phyloP scores from a whole-genome alignment of 2,888 invertebrate genomes.

The Eulithis testata region DNA sequence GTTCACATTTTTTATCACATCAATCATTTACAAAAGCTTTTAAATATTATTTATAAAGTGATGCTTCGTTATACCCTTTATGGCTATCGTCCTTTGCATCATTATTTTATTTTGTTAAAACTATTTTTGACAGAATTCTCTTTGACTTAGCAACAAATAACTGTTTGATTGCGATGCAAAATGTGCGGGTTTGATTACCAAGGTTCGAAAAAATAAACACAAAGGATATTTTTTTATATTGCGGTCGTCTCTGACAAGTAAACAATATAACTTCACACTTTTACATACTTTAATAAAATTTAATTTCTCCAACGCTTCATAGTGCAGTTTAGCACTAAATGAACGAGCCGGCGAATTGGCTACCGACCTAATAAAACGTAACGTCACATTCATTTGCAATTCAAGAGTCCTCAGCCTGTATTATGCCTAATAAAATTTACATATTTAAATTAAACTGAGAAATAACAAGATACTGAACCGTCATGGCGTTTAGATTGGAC shows the following conservation, averaged over 20 bases:
- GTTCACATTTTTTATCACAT: no score
- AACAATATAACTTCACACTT: neutral
- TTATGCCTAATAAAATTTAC: constrained; percentile 85
- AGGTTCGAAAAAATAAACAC: no score
- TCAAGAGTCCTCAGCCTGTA: constrained; percentile 81
- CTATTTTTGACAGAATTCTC: no score
- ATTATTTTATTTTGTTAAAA: no score
- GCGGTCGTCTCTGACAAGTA: neutral
- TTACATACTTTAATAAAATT: no score
- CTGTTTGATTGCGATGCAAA: no score
- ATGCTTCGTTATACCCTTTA: no score
- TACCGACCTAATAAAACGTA: constrained; percentile 82
- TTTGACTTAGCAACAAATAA: no score
- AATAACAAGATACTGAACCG: constrained; percentile 81
- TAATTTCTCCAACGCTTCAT: constrained; percentile 5
- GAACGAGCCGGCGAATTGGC: constrained; percentile 80
- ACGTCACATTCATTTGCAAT: constrained; percentile 84
- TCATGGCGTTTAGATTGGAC: constrained; percentile 68
- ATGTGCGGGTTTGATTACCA: no score
- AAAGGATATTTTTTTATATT: no score
- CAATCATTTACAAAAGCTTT: no score
- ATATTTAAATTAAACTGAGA: constrained; percentile 84
- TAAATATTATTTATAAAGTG: neutral
- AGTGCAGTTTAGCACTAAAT: constrained; percentile 59
- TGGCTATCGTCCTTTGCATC: no score